Percentiles rank a stretch among this genome's conserved stretches.
phyloP scores from a whole-genome alignment of 2,113 vertebrate species.

The Nestor notabilis region DNA sequence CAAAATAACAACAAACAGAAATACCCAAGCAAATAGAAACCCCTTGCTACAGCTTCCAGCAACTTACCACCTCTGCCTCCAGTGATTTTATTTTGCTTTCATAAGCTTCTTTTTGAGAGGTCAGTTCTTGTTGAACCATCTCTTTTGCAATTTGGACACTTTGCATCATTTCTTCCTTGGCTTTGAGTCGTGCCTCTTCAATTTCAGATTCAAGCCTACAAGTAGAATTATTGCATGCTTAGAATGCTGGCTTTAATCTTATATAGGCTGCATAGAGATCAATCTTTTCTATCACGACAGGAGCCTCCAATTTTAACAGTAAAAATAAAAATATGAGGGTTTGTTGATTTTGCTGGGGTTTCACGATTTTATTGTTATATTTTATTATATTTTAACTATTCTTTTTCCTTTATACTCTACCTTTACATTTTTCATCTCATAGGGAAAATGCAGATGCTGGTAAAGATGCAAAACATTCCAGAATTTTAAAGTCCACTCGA shows the following conservation, averaged over 20 bases:
- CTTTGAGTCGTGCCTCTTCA: constrained; percentile 88
- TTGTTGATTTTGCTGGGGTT: neutral
- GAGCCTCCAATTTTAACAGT: neutral
- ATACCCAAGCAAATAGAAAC: neutral
- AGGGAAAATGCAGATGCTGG: neutral
- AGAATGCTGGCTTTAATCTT: neutral
- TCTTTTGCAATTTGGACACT: constrained; percentile 93
- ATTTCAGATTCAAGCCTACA: constrained; percentile 91
- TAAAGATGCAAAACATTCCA: neutral
- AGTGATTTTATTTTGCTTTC: constrained; percentile 84
- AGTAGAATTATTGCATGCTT: neutral
- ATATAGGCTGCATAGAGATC: neutral
- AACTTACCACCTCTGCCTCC: constrained; percentile 86
- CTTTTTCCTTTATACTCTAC: neutral
- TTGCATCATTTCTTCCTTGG: constrained; percentile 94
- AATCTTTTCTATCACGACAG: neutral
- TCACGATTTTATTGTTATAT: neutral
- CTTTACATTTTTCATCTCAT: neutral
- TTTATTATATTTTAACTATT: neutral
- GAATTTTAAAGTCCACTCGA: neutral
- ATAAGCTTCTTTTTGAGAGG: constrained; percentile 84
- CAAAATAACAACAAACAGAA: neutral
- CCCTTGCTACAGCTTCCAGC: neutral
- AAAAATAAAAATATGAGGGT: neutral
- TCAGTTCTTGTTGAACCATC: constrained; percentile 89